These are phyloP conservation scores for Chelon auratus DNA, from an alignment of 2,797 vertebrate species.

Conservation along the genomic window DNA sequence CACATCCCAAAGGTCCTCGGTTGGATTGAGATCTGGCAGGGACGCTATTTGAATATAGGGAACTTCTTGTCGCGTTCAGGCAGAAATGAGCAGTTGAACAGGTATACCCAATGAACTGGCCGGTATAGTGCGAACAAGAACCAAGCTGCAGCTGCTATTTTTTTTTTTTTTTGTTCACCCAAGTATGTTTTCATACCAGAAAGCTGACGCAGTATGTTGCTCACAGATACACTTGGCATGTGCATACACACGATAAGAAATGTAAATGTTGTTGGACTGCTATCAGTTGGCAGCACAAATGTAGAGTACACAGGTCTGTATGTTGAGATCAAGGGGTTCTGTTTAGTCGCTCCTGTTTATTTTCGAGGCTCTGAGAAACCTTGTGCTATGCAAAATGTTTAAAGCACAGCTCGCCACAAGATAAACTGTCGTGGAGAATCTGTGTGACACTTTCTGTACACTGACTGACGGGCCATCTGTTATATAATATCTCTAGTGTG, in stretches of 20 bases:
- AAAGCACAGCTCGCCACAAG: constrained; percentile 32
- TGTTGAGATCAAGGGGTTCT: background rate
- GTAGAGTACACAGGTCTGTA: background rate
- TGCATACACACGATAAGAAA: constrained; percentile 16
- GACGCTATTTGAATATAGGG: too few relatives aligned
- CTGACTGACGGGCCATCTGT: constrained; percentile 52
- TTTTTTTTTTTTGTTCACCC: constrained; percentile 6
- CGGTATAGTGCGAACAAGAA: background rate
- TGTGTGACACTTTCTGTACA: constrained; percentile 30
- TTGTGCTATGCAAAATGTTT: constrained; percentile 20
- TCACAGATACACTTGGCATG: background rate
- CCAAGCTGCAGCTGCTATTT: constrained; percentile 1
- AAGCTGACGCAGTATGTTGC: background rate
- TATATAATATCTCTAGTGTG: constrained; percentile 41
- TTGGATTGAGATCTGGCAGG: too few relatives aligned
- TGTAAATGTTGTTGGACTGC: background rate
- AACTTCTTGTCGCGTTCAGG: too few relatives aligned
- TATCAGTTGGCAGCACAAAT: constrained; percentile 5
- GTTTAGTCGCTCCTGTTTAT: constrained; percentile 3
- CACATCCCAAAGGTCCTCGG: too few relatives aligned
- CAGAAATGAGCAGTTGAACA: too few relatives aligned
- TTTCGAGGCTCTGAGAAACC: constrained; percentile 16
- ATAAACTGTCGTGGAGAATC: constrained; percentile 37
- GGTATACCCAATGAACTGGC: too few relatives aligned
- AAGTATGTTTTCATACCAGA: constrained; percentile 12